Base-by-base conservation (phyloP, 2,797 vertebrate species). In the Arrhamphus sclerolepis region DNA sequence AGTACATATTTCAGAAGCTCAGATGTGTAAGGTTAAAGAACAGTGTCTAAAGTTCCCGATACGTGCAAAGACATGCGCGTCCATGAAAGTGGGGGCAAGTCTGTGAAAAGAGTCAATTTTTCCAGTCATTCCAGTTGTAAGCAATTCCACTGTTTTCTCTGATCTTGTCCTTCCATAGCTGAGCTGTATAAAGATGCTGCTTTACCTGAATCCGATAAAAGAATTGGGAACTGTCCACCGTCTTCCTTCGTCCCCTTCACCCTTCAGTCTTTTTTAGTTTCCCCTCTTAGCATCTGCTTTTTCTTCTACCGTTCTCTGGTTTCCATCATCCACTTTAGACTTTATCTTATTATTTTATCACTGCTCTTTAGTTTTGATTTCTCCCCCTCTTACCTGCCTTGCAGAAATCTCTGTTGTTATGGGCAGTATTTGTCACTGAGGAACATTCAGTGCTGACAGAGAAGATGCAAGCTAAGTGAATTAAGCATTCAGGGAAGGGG, bases 371-470 rank as follows among this genome's bases (percentile, higher is more conserved):
- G 39, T 57, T 59, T 64, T 62, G 39, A 46, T 69, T 49, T 50
- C 51, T 49, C 47, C 38, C 39, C n/a, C 49, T 66, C 51, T 14
- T 19, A 26, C 31, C 44, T 8, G 50, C 39, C 19, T 44, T n/a
- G 22, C 77, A 61, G 69, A 58, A 34, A 34, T 13, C 8, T 34
- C 31, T 11, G 24, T 26, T 26, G 24, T 26, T 6, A 6, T 6
- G 6, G 31, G 10, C 10, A 49, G 59, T 47, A 53, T 70, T 61
- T 68, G 71, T 70, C 71, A 62, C 73, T 8, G 51, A 73, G 71
- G 68, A 81, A 82, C 83, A 78, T 82, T 87, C 79, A 81, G 70
- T 80, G 62, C 81, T 79, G 78, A 83, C 80, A 76, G 78, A 83
- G 77, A 72, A 58, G 62, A 72, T 65, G 75, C 49, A 56, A 57